Percentiles rank a stretch among this genome's conserved stretches.
phyloP scores from a whole-genome alignment of 1,140 invertebrate species.

The Lethocerus indicus region DNA sequence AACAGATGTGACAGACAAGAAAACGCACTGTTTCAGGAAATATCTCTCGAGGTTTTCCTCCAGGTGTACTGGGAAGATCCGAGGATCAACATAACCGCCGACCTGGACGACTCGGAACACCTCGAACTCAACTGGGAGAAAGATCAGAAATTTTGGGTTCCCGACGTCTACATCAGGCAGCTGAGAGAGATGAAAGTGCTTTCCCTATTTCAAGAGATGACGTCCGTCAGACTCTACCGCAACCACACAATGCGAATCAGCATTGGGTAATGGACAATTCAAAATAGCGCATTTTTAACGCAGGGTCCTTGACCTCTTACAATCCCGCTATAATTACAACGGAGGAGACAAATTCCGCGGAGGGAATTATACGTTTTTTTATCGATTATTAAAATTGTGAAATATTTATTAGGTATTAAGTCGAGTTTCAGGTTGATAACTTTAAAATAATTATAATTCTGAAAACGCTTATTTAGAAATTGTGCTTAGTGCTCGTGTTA shows the following conservation, averaged over 20 bases:
- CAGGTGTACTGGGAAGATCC: slow-evolving; percentile 38
- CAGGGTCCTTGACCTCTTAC: too few relatives aligned
- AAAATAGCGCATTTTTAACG: too few relatives aligned
- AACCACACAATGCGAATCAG: slow-evolving; percentile 37
- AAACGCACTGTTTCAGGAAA: slow-evolving; percentile 37
- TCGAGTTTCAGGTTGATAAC: too few relatives aligned
- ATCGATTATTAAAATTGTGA: too few relatives aligned
- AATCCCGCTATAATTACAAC: too few relatives aligned
- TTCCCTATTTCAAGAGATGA: slow-evolving; percentile 37
- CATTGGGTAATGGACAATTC: slow-evolving; percentile 40
- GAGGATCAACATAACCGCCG: slow-evolving; percentile 26
- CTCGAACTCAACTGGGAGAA: slow-evolving; percentile 22
- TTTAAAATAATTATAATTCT: too few relatives aligned
- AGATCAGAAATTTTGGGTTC: slow-evolving; percentile 27
- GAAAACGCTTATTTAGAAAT: too few relatives aligned
- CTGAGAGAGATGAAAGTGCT: slow-evolving; percentile 35
- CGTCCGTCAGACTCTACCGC: slow-evolving; percentile 32
- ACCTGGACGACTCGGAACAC: slow-evolving; percentile 17
- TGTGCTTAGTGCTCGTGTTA: too few relatives aligned
- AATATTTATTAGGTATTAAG: too few relatives aligned
- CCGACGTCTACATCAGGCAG: slow-evolving; percentile 40
- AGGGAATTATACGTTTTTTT: too few relatives aligned
- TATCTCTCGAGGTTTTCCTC: slow-evolving; percentile 38
- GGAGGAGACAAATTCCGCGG: too few relatives aligned
- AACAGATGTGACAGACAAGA: too few relatives aligned